Percentiles rank a stretch among this genome's conserved stretches.
phyloP scores from a whole-genome alignment of 2,888 invertebrate genomes.

The Acanthococcus lagerstroemiae region DNA sequence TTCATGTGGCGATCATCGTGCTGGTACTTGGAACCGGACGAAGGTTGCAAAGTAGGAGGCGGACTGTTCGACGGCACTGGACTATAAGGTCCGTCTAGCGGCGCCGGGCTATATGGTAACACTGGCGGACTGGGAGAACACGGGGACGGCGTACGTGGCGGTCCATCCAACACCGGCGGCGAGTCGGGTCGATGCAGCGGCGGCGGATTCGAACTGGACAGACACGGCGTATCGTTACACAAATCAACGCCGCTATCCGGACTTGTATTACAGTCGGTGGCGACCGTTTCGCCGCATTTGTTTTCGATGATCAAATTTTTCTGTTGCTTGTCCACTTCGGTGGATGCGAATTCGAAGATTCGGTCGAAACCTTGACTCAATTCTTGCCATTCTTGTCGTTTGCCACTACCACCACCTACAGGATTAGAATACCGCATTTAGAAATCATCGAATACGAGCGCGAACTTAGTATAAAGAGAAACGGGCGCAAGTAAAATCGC shows the following conservation, averaged over 20 bases:
- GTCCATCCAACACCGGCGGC: constrained; percentile 45
- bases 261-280: constrained; percentile 56
- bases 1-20: constrained; percentile 49
- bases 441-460: no score
- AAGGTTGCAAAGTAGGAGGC: constrained; percentile 44
- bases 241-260: constrained; percentile 79
- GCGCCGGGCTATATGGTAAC: constrained; percentile 37
- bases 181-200: constrained; percentile 42
- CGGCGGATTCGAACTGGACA: constrained; percentile 39
- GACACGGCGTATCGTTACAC: constrained; percentile 49
- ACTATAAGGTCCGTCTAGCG: constrained; percentile 40
- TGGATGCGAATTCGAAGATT: constrained; percentile 84
- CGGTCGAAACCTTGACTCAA: constrained; percentile 90
- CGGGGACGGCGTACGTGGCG: constrained; percentile 51
- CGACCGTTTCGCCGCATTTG: background rate
- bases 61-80: constrained; percentile 43
- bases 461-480: no score
- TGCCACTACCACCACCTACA: constrained; percentile 49
- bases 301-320: constrained; percentile 50
- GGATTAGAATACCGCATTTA: no score
- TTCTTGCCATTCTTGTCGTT: constrained; percentile 93
- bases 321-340: constrained; percentile 77
- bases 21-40: constrained; percentile 44
- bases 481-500: no score
- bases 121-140: constrained; percentile 40